Base-by-base conservation (phyloP, 2,888 invertebrate genomes). In the Entomobrya proxima region DNA sequence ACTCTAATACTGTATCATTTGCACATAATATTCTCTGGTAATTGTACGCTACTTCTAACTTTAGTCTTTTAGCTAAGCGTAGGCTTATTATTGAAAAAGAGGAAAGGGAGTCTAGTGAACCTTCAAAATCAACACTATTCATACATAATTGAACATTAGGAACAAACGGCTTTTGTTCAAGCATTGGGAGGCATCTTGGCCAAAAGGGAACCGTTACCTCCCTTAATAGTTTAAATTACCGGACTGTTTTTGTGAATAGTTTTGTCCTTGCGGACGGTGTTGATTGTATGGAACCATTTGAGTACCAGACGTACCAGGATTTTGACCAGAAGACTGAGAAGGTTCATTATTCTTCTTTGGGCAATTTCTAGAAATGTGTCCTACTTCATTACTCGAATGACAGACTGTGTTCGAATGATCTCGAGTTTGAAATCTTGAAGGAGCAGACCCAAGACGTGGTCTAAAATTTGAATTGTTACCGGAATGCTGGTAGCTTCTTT, bases 61-160 rank as follows among this genome's bases (percentile, higher is more conserved):
- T 50, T 1, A 83, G 24, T 21, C 9, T 11, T 18, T 47, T 50
- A 9, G 52, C 64, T 50, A 58, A 13, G 2, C 30, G 74, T 32
- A 61, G 44, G 37, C 61, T 74, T 4, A 82, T 61, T 9, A 75
- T 1, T 44, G 82, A 82, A 44, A 82, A 61, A 3, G 30, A 18
- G 13, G 75, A 47, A 15, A 61, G 24, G 27, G 75, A 61, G 18
- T 82, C 82, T 61, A 75, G 21, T 13, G 27, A n/a, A n/a, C 11
- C 75, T 44, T 58, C 37, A 55, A 81, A 52, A 27, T 47, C 50
- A 2, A 30, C 7, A 30, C n/a, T 13, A 44, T 72, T 47, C 13
- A n/a, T 3, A n/a, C 13, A 72, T 0, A 47, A 47, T 24, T 24
- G 15, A 15, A 72, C 27, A 24, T 15, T 4, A 27, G 72, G 72